Evolutionary conservation across 2,797 vertebrate species (phyloP), one percentile per base, ranked within the genome.

Genomic region (Microtus agrestis): DNA sequence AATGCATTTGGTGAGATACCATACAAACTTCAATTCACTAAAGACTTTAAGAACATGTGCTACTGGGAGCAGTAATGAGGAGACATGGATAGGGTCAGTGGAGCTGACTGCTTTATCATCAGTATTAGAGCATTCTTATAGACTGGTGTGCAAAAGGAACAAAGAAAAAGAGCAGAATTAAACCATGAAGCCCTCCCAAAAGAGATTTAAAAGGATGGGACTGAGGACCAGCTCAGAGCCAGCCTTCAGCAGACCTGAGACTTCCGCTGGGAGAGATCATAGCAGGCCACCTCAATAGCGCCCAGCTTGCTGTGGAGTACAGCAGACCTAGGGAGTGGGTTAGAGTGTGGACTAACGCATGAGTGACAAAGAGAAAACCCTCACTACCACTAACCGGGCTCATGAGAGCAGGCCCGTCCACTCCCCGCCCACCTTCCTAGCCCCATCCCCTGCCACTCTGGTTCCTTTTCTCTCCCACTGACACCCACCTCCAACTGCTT

Each of bases 121-220:
- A 82, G 91, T 73, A 92, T 2, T 59, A 6, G 27, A 73, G 9
- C 59, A 46, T 61, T 84, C 25, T 90, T 87, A 37, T 5, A 74
- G 31, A 48, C 34, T 59, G 54, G 12, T 77, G 37, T 43, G 69
- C 40, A 81, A 93, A 86, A 25, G 43, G 17, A 92, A 82, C 21
- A n/a, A 59, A 48, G 40, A 80, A 21, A 88, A 94, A 71, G 63
- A 46, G 14, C 87, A 77, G 34, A 76, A 34, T 71, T 94, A 91
- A 94, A 19, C 61, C 61, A 77, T 2, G 21, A 77, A 73, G 2
- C 31, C 61, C 43, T 82, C 69, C 67, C 46, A 37, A 90, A 71
- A 91, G 71, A 80, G n/a, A 67, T 37, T 73, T 8, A 51, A 56
- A 79, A 79, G 48, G 25, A 90, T 27, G 59, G 37, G 14, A 71